phyloP scores from a whole-genome alignment of 1,140 invertebrate species.

The Mamestra configurata region DNA sequence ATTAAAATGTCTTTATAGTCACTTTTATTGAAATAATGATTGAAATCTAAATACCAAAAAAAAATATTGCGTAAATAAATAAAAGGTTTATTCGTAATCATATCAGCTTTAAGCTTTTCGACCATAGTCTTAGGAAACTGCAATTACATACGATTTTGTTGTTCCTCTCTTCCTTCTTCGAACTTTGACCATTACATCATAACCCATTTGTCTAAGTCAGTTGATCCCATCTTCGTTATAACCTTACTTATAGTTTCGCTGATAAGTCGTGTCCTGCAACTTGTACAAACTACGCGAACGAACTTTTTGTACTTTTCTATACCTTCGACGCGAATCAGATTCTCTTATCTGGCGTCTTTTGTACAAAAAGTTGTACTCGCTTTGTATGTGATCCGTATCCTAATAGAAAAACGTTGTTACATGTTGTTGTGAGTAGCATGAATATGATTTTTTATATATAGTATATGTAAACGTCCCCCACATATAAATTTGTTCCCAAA shows the following conservation, averaged over 20 bases:
- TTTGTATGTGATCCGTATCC: not conserved
- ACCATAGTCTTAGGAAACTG: not conserved
- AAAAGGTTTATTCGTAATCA: too few relatives aligned
- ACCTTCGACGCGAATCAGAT: not conserved
- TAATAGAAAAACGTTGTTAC: not conserved
- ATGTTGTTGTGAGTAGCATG: not conserved
- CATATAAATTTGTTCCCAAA: too few relatives aligned
- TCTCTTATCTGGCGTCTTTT: conserved; percentile 8
- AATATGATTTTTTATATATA: too few relatives aligned
- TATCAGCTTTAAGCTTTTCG: too few relatives aligned
- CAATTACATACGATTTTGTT: not conserved
- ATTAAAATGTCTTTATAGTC: too few relatives aligned
- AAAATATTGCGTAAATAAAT: too few relatives aligned
- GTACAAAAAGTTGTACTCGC: not conserved
- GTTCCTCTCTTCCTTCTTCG: too few relatives aligned
- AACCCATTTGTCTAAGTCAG: not conserved
- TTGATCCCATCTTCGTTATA: conserved; percentile 1
- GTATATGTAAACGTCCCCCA: too few relatives aligned
- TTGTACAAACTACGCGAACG: not conserved
- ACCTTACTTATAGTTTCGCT: not conserved
- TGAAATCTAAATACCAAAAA: too few relatives aligned
- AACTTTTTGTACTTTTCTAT: not conserved
- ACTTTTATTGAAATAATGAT: too few relatives aligned
- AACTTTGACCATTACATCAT: conserved; percentile 14
- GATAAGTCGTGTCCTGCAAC: not conserved